A percentile compares a stretch with the other conserved stretches of the same genome.
These are phyloP conservation scores for Archivesica marissinica DNA, from an alignment of 1,140 invertebrate species.

Conservation along the genomic window DNA sequence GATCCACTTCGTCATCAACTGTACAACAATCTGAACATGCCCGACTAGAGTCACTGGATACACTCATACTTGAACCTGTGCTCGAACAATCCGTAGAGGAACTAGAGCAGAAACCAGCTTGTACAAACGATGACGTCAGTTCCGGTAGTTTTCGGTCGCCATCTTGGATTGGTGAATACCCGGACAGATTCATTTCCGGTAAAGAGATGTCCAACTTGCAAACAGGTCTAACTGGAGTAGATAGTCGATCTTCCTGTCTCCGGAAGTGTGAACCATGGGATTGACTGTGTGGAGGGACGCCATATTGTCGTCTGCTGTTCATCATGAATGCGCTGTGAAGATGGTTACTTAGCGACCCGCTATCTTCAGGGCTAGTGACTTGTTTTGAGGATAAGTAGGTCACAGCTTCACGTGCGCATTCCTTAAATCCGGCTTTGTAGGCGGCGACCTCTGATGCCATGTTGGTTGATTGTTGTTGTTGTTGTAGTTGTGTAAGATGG, in stretches of 20 bases:
- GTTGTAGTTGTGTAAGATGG: slow-evolving; percentile 35
- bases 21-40: background rate
- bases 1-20: too few species aligned
- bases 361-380: background rate
- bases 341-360: slow-evolving; percentile 4
- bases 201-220: background rate
- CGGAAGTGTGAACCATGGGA: background rate
- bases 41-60: background rate
- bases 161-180: slow-evolving; percentile 6
- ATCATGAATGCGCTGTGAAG: background rate
- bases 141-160: background rate
- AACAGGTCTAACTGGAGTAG: slow-evolving; percentile 8
- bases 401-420: slow-evolving; percentile 25
- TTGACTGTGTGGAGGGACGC: background rate
- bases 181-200: background rate
- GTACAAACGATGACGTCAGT: background rate
- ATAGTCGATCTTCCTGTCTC: background rate
- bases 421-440: background rate
- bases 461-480: slow-evolving; percentile 13
- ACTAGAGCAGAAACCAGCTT: background rate
- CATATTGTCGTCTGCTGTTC: background rate
- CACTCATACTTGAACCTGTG: background rate
- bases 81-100: background rate
- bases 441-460: background rate
- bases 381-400: background rate